Evolutionary conservation across 2,888 invertebrate genomes (phyloP).

Genomic region (Melipona beecheii): DNA sequence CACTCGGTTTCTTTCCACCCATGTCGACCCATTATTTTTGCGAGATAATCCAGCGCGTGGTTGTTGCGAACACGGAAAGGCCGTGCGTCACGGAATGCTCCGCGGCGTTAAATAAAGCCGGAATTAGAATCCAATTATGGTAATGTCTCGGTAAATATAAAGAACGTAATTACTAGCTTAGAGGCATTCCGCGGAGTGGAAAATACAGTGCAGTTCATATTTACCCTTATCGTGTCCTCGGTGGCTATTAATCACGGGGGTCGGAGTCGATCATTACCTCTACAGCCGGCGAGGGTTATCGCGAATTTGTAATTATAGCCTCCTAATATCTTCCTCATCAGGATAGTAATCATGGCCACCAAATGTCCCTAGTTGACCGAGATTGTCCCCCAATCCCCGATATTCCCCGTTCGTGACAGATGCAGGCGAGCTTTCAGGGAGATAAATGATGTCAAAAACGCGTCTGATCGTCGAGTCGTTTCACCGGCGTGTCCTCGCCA

Average conservation of each 20-base stretch:
- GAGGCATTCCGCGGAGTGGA: slow-evolving; percentile 34
- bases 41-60: not conserved
- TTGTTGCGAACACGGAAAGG: not conserved
- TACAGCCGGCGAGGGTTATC: slow-evolving; percentile 62
- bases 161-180: slow-evolving; percentile 44
- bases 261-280: slow-evolving; percentile 60
- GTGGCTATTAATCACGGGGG: slow-evolving; percentile 64
- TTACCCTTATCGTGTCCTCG: slow-evolving; percentile 55
- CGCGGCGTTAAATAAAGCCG: slow-evolving; percentile 24
- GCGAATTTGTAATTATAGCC: slow-evolving; percentile 67
- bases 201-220: slow-evolving; percentile 53
- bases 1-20: not conserved
- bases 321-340: slow-evolving; percentile 71
- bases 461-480: slow-evolving; percentile 7
- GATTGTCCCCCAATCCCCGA: slow-evolving; percentile 60
- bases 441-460: slow-evolving; percentile 32
- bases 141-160: slow-evolving; percentile 46
- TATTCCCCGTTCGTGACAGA: slow-evolving; percentile 41
- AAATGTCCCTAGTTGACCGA: slow-evolving; percentile 61
- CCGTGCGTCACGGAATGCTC: slow-evolving; percentile 16
- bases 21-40: not conserved
- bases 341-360: slow-evolving; percentile 66
- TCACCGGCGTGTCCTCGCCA: not conserved
- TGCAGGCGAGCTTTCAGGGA: slow-evolving; percentile 21
- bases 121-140: slow-evolving; percentile 38